Evolutionary conservation across 2,888 invertebrate species (phyloP).

Genomic region (Hoplodrina blanda): DNA sequence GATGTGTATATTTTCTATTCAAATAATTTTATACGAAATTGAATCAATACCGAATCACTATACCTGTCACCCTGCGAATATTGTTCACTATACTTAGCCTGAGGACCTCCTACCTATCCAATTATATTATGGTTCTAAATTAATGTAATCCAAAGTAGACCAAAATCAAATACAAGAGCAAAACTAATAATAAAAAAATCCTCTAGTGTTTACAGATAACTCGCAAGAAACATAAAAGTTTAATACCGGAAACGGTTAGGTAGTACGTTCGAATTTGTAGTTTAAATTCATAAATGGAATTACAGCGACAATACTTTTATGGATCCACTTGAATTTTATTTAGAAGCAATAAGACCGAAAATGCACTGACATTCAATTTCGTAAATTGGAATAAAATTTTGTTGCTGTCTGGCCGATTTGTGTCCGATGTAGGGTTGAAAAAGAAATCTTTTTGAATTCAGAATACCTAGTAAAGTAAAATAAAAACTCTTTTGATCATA

Average conservation of each 20-base stretch:
- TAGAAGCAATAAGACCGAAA: conserved; percentile 42
- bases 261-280: conserved; percentile 46
- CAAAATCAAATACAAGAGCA: not conserved
- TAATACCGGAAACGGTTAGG: conserved; percentile 55
- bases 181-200: not conserved
- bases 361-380: conserved; percentile 45
- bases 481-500: too few relatives aligned
- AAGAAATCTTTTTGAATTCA: not conserved
- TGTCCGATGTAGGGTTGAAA: conserved; percentile 54
- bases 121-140: too few relatives aligned
- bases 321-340: conserved; percentile 45
- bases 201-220: not conserved
- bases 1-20: too few relatives aligned
- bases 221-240: conserved; percentile 21
- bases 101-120: too few relatives aligned
- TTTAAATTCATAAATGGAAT: conserved; percentile 58
- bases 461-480: too few relatives aligned
- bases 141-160: not conserved
- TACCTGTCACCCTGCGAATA: too few relatives aligned
- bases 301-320: conserved; percentile 53
- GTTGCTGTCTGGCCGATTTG: conserved; percentile 59
- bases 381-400: conserved; percentile 60
- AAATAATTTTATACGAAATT: too few relatives aligned
- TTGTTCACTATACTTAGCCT: too few relatives aligned
- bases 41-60: too few relatives aligned